Evolutionary conservation across 2,113 vertebrate genomes (phyloP).

Genomic region (Neofelis nebulosa): DNA sequence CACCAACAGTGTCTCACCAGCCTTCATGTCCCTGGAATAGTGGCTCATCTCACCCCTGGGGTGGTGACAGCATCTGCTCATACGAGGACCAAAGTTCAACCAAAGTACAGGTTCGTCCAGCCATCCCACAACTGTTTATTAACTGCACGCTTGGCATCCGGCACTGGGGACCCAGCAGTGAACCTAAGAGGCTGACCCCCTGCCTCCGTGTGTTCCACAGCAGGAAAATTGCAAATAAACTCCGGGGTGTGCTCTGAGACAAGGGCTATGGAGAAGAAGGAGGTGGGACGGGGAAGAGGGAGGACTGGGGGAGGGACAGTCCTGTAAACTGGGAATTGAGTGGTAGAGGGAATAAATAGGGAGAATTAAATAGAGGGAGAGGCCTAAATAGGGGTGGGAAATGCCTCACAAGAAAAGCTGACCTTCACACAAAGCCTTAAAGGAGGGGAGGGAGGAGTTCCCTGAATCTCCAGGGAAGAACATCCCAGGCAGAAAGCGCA

Average conservation of each 20-base stretch:
- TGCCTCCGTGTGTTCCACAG: background rate
- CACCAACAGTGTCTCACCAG: rapidly evolving
- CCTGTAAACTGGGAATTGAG: too few species aligned
- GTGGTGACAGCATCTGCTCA: background rate
- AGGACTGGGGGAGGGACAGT: background rate
- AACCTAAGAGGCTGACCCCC: background rate
- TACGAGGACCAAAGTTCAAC: background rate
- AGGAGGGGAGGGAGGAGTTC: background rate
- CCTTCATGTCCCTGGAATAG: background rate
- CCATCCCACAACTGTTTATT: background rate
- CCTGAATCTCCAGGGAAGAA: background rate
- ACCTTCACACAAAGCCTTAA: background rate
- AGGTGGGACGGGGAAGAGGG: background rate
- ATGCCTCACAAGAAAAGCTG: background rate
- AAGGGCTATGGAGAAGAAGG: background rate
- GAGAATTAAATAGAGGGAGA: background rate
- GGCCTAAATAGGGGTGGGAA: background rate
- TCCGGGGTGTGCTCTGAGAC: background rate
- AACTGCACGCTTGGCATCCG: background rate
- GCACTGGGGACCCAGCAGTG: background rate
- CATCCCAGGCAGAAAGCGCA: background rate
- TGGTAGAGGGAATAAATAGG: background rate
- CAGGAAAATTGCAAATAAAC: background rate
- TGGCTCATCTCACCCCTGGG: background rate
- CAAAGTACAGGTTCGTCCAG: background rate